phyloP scores from a whole-genome alignment of 2,888 invertebrate species.

The Anagyrus pseudococci region DNA sequence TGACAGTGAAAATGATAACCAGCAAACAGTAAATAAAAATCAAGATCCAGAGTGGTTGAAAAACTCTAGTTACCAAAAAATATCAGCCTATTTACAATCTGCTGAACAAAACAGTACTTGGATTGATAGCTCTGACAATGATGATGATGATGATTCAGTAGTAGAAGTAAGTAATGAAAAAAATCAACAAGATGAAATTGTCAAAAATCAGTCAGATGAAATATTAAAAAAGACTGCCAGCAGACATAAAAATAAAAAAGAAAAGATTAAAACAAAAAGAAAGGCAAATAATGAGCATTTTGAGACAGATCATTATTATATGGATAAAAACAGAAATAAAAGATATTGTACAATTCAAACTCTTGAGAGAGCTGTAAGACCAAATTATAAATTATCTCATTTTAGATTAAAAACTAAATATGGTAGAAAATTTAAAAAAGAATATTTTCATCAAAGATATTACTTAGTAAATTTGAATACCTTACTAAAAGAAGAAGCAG shows the following conservation, averaged over 20 bases:
- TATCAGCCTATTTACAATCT: constrained; percentile 14
- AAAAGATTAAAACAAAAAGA: constrained; percentile 2
- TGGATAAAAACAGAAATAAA: constrained; percentile 67
- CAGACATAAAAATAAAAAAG: not conserved
- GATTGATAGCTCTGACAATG: constrained; percentile 32
- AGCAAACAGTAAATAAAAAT: not conserved
- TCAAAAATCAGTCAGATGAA: not conserved
- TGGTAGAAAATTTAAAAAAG: constrained; percentile 41
- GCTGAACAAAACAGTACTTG: not conserved
- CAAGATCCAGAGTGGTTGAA: constrained; percentile 28
- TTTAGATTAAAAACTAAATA: constrained; percentile 45
- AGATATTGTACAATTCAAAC: constrained; percentile 69
- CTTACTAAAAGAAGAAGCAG: constrained; percentile 42
- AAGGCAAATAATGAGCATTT: constrained; percentile 32
- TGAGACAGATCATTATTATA: constrained; percentile 64
- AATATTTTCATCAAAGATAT: constrained; percentile 45
- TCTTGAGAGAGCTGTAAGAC: constrained; percentile 70
- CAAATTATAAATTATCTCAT: constrained; percentile 62
- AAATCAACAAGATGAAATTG: not conserved
- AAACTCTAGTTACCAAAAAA: constrained; percentile 35
- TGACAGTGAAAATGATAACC: not conserved
- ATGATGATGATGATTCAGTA: not conserved
- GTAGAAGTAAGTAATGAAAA: not conserved
- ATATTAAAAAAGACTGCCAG: not conserved
- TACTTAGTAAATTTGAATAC: constrained; percentile 44